These are phyloP conservation scores for Ceratosolen fusciceps DNA, from an alignment of 1,140 invertebrate genomes.

Conservation along the genomic window DNA sequence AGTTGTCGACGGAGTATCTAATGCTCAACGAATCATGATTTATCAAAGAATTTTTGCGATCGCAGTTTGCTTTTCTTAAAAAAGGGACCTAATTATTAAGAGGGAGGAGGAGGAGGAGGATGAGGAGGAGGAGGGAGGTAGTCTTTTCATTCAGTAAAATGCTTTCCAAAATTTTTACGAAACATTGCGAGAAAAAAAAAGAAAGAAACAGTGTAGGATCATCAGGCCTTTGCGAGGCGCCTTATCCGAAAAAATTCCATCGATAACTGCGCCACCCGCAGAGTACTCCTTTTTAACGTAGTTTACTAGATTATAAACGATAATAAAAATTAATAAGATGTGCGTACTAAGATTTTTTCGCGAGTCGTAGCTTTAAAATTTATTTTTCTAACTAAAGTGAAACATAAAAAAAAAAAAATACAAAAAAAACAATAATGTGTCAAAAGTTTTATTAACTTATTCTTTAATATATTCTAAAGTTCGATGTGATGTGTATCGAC, in stretches of 20 bases:
- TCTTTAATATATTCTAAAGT: constrained; percentile 42
- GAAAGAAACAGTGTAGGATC: no score
- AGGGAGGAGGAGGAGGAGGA: no score
- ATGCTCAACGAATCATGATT: background rate
- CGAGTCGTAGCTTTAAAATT: constrained; percentile 43
- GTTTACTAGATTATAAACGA: constrained; percentile 42
- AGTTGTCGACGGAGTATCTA: background rate
- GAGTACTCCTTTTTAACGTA: constrained; percentile 27
- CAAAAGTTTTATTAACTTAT: constrained; percentile 43
- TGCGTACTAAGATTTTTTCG: constrained; percentile 23
- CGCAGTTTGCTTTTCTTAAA: background rate
- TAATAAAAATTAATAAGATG: constrained; percentile 12
- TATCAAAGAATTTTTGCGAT: background rate
- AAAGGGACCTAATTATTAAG: constrained; percentile 35
- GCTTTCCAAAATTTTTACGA: constrained; percentile 13
- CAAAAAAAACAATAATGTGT: constrained; percentile 39
- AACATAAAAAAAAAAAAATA: constrained; percentile 50
- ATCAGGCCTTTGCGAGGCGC: constrained; percentile 23
- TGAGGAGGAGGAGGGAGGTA: background rate
- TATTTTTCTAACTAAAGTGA: constrained; percentile 49
- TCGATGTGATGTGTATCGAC: constrained; percentile 17
- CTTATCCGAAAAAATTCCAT: constrained; percentile 39
- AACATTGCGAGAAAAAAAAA: background rate
- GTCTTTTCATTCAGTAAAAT: constrained; percentile 11
- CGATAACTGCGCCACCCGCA: constrained; percentile 4